Base-by-base conservation (phyloP, 2,113 vertebrate species). In the Rhynchopsitta pachyrhyncha region DNA sequence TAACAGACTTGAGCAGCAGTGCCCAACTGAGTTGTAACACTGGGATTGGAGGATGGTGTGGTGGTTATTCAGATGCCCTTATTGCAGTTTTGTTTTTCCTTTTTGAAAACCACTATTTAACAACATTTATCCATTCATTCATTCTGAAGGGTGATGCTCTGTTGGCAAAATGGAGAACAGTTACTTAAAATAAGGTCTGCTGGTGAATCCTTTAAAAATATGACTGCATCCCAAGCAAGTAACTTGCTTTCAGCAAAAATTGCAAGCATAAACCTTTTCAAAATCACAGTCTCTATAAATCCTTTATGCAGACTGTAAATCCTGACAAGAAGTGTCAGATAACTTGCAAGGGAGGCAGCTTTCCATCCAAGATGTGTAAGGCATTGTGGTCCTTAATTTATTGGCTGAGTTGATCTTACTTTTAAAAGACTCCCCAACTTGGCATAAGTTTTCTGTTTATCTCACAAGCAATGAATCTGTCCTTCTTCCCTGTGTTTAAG, bases 361-460 rank as follows among this genome's bases (percentile, higher is more conserved):
- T 89, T 64, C 31, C 52, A 91, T 86, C 83, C 57, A 80, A 81
- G 76, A 86, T 80, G 88, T 82, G 52, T 81, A 94, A 90, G 95
- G 86, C 92, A 46, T 71, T 91, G 92, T 83, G 87, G 83, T 64
- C 88, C 85, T 93, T 97, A 96, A 97, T 97, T 96, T 97, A 97
- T 93, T 95, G 96, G 86, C 92, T 82, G 64, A 91, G 92, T 97
- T 96, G 96, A 97, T 95, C 86, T 66, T 83, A 50, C 79, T 92
- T 93, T 96, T 96, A 86, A 94, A 86, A 93, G 94, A 95, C 92
- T 95, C 76, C 64, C 47, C 52, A 39, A 47, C 77, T 91, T 84
- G 76, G 79, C 76, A 89, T 92, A 28, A 47, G 71, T 70, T 37
- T 89, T 91, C 88, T 94, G 82, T 97, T 92, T 94, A 86, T 90